These are phyloP conservation scores for Athalia cordata DNA, from an alignment of 2,888 invertebrate species.

Conservation along the genomic window DNA sequence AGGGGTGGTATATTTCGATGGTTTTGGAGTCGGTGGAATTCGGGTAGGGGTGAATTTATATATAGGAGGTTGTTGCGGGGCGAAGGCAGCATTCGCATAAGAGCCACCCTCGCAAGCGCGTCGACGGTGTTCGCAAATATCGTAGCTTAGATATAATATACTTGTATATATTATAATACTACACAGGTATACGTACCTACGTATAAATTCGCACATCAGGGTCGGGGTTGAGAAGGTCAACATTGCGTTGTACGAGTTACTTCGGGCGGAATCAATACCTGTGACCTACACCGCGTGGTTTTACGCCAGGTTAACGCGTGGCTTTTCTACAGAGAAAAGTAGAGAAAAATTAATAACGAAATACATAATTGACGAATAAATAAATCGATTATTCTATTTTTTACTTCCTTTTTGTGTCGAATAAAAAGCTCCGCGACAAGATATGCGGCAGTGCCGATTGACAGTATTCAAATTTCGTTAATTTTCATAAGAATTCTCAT, in stretches of 20 bases:
- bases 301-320: no score
- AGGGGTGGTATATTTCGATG: conserved; percentile 44
- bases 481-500: background rate
- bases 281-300: conserved; percentile 17
- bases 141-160: no score
- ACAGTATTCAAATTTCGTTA: no score
- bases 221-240: conserved; percentile 38
- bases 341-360: no score
- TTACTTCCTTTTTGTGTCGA: no score
- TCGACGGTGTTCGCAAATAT: conserved; percentile 48
- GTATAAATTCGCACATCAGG: conserved; percentile 11
- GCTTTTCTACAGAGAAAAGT: no score
- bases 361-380: no score
- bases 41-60: conserved; percentile 62
- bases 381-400: no score
- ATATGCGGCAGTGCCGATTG: no score
- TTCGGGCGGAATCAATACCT: conserved; percentile 27
- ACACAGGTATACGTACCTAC: no score
- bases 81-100: conserved; percentile 66
- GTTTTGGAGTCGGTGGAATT: background rate
- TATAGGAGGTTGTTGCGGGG: conserved; percentile 61
- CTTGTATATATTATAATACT: no score
- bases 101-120: conserved; percentile 60
- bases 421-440: no score
- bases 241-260: conserved; percentile 15